Evolutionary conservation across 1,140 invertebrate species (phyloP).

Genomic region (Drosophila eugracilis): DNA sequence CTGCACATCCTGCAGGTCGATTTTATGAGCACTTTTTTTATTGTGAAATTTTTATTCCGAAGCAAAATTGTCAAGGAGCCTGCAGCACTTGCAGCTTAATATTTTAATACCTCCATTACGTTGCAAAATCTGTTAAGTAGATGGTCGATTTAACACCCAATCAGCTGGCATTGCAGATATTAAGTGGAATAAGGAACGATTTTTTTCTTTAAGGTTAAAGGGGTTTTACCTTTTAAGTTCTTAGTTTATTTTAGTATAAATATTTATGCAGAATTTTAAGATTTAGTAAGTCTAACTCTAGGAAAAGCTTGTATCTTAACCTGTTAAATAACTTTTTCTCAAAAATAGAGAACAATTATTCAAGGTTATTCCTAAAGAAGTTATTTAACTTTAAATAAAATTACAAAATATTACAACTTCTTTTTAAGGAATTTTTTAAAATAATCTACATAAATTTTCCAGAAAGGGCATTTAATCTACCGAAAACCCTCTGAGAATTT

Average conservation of each 20-base stretch:
- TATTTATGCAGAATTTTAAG: no score
- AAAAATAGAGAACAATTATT: no score
- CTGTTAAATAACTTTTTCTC: no score
- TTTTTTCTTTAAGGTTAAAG: background rate
- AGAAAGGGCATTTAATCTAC: background rate
- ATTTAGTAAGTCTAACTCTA: no score
- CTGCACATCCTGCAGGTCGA: background rate
- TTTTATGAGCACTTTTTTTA: conserved; percentile 14
- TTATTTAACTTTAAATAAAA: no score
- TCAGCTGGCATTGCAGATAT: conserved; percentile 3
- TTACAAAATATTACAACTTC: background rate
- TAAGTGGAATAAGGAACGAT: background rate
- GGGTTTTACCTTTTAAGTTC: background rate
- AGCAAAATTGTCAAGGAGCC: background rate
- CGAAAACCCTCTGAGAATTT: background rate
- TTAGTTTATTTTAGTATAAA: background rate
- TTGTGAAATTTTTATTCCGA: conserved; percentile 4
- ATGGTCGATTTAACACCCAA: background rate
- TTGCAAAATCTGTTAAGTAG: background rate
- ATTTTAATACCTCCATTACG: conserved; percentile 8
- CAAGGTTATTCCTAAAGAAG: no score
- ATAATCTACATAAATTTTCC: no score
- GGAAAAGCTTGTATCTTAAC: no score
- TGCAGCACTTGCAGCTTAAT: background rate
- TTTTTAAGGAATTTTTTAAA: no score